Percentiles rank a stretch among this genome's conserved stretches.
Evolutionary conservation across 2,888 invertebrate species (phyloP).

Genomic region (Drosophila paranaensis): DNA sequence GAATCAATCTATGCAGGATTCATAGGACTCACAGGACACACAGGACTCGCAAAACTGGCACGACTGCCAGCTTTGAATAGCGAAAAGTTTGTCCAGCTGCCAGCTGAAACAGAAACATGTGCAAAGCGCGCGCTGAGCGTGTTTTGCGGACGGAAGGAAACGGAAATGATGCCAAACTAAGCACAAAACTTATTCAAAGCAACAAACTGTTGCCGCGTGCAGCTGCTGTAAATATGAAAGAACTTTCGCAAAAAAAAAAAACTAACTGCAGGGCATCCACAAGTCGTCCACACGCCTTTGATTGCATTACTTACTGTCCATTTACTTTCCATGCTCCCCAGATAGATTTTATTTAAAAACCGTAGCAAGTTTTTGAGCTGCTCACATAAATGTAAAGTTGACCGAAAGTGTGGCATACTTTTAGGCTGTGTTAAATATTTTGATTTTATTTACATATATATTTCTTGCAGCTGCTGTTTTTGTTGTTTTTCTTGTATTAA

Average conservation of each 20-base stretch:
- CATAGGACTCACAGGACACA: conserved; percentile 1
- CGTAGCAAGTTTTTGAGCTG: conserved; percentile 4
- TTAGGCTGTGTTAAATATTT: not conserved
- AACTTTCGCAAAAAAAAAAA: not conserved
- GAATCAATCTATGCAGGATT: conserved; percentile 40
- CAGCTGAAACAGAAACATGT: conserved; percentile 5
- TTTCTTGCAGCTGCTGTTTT: not conserved
- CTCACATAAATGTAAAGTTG: not conserved
- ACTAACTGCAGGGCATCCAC: not conserved
- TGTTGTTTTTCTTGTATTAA: not conserved
- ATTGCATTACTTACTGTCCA: not conserved
- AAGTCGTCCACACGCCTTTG: not conserved
- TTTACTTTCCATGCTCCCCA: not conserved
- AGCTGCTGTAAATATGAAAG: not conserved
- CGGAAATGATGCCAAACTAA: conserved; percentile 18
- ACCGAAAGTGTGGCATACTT: not conserved
- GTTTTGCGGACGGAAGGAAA: conserved; percentile 13
- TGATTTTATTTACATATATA: not conserved
- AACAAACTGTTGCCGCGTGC: conserved; percentile 18
- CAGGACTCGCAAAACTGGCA: not conserved
- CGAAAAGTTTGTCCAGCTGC: conserved; percentile 26
- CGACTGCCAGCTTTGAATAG: conserved; percentile 10
- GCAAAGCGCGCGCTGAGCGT: not conserved
- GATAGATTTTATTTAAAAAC: not conserved
- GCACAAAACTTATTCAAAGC: conserved; percentile 10